A percentile compares a stretch with the other conserved stretches of the same genome.
Conservation (phyloP, 2,797 vertebrate species). For the Urosaurus nigricauda region DNA sequence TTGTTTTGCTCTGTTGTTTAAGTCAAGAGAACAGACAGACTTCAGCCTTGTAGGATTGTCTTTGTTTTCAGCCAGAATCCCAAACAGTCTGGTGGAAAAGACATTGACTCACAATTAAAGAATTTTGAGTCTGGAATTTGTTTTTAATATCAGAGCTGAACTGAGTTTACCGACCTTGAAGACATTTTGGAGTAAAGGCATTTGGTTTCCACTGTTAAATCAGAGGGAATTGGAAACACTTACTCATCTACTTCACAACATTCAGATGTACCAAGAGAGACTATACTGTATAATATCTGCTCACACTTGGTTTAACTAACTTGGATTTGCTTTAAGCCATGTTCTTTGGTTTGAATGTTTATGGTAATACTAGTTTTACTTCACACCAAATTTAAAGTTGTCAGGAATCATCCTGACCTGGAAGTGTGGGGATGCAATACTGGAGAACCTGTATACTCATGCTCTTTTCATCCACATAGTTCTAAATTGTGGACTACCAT, state of each 20-base stretch:
- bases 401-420: background rate
- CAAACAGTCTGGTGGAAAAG: background rate
- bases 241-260: background rate
- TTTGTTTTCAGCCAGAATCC: background rate
- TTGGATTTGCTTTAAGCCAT: background rate
- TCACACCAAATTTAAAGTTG: background rate
- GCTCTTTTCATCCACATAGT: background rate
- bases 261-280: background rate
- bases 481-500: background rate
- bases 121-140: background rate
- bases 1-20: slow-evolving; percentile 2
- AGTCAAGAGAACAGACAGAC: background rate
- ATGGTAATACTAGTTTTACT: background rate
- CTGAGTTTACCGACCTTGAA: background rate
- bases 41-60: background rate
- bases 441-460: background rate
- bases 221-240: background rate
- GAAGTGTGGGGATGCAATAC: too few relatives aligned
- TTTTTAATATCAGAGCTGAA: background rate
- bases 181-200: background rate
- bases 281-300: background rate
- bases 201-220: background rate
- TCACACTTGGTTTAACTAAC: background rate
- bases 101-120: background rate
- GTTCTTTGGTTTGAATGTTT: background rate